Evolutionary conservation across 2,113 vertebrate genomes (phyloP).

Genomic region (Oncorhynchus gorbuscha): DNA sequence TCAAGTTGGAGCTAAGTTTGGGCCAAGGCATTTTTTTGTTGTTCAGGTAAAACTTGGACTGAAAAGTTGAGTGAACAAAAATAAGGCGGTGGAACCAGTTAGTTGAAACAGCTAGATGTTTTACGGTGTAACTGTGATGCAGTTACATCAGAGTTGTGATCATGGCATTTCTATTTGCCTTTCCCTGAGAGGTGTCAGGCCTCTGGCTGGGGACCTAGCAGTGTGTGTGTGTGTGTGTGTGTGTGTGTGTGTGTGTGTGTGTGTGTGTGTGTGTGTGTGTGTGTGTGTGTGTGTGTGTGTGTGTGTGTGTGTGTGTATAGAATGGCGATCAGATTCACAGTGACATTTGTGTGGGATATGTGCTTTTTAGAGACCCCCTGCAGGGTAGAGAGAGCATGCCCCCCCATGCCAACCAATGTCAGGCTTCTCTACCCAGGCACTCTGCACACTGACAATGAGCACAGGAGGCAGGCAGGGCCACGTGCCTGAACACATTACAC

Average conservation of each 20-base stretch:
- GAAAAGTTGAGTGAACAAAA: no score
- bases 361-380: constrained; percentile 61
- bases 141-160: no score
- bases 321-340: constrained; percentile 41
- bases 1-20: no score
- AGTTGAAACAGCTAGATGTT: no score
- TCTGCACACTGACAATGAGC: constrained; percentile 54
- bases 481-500: constrained; percentile 48
- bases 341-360: constrained; percentile 70
- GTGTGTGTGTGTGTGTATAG: constrained; percentile 14
- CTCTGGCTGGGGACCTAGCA: no score
- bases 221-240: background rate
- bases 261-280: background rate
- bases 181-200: no score
- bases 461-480: constrained; percentile 54
- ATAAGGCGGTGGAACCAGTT: no score
- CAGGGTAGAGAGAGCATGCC: constrained; percentile 54
- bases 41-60: no score
- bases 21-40: no score
- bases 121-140: no score
- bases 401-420: constrained; percentile 39
- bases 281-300: constrained; percentile 5
- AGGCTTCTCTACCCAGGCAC: constrained; percentile 28
- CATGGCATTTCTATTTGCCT: no score
- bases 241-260: background rate